Evolutionary conservation across 2,797 vertebrate genomes (phyloP), one percentile per base, ranked within the genome.

Genomic region (Semaprochilodus insignis): DNA sequence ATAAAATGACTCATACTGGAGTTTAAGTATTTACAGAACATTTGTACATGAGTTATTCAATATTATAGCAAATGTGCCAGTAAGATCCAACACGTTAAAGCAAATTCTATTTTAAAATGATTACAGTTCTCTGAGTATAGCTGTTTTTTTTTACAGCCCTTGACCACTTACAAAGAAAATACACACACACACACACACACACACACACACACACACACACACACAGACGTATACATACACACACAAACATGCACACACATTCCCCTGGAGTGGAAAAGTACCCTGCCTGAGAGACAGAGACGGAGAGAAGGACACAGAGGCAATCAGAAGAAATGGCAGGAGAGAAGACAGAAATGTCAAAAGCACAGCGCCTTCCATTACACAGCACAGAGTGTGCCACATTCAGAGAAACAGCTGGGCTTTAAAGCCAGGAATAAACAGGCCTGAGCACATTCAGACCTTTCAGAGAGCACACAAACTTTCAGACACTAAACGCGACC

Each of bases 301-400:
- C 31, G 31, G 76, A 85, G 78, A 75, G 19, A 60, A 25, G 19
- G 85, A 90, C 86, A 87, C 71, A 77, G 81, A 90, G 88, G 87
- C 73, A 67, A 25, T 31, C 75, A 86, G 87, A 71, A 87, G 86
- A 87, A 84, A 72, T 62, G 81, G 65, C 51, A 86, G 72, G 73
- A 86, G 75, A 79, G 36, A 74, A 77, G 52, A 44, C 40, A 44
- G 63, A 72, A 65, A 63, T 57, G 81, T 88, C 88, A 87, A 85
- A 90, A 80, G 34, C 74, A 81, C 88, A 87, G 77, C 83, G 88
- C 82, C 77, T n/a, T 71, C 34, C 25, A 1, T 55, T 27, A 57
- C 75, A 62, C 60, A 1, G 34, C n/a, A 48, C 13, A 21, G 74
- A 34, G 70, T 82, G 83, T 55, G 25, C 83, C 83, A 81, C 71